Evolutionary conservation across 2,113 vertebrate species (phyloP).

Genomic region (Orycteropus afer): DNA sequence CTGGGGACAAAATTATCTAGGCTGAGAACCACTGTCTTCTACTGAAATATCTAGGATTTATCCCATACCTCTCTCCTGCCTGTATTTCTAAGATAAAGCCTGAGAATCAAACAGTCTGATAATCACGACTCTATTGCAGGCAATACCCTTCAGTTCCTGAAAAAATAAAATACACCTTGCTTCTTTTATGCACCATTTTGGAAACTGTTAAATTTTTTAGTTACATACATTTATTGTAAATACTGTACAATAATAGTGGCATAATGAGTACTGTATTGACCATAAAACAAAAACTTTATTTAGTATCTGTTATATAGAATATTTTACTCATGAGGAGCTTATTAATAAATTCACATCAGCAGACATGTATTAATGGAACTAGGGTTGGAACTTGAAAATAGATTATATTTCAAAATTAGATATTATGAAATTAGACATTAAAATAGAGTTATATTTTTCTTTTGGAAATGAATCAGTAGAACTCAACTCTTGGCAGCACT

Average conservation of each 20-base stretch:
- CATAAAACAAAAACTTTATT: too few species aligned
- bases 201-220: not conserved
- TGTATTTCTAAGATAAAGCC: not conserved
- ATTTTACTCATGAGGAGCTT: conserved; percentile 15
- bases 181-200: conserved; percentile 1
- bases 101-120: not conserved
- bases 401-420: conserved; percentile 31
- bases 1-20: not conserved
- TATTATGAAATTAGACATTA: not conserved
- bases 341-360: not conserved
- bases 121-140: not conserved
- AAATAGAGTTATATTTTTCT: conserved; percentile 25
- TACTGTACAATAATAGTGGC: not conserved
- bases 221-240: not conserved
- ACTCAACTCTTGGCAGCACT: not conserved
- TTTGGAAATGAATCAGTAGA: not conserved
- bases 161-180: not conserved
- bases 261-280: not conserved
- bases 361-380: conserved; percentile 25
- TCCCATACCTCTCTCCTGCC: not conserved
- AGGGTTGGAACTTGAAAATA: not conserved
- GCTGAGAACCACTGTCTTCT: not conserved
- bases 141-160: not conserved
- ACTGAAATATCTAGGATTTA: not conserved
- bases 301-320: not conserved